Base-by-base conservation (phyloP, 2,888 invertebrate genomes). In the Phalera bucephala region DNA sequence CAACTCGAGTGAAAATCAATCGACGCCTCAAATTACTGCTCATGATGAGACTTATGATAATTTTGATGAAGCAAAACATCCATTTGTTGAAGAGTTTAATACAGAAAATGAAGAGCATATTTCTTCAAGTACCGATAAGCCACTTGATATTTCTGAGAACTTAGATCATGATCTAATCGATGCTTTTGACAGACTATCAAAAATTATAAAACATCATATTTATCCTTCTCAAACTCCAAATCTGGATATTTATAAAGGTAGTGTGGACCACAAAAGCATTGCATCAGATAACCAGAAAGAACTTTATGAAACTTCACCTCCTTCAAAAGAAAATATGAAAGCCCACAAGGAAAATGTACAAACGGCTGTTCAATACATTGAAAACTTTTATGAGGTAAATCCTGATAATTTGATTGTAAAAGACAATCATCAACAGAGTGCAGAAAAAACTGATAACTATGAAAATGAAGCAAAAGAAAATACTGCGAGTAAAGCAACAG, bases 161-260 rank as follows among this genome's bases (percentile, higher is more conserved):
- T 19, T 29, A 19, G 50, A 60, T 17, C 51, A 64, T 33, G 58
- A 66, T 37, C 45, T 72, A 27, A 47, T 46, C 20, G 60, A 74
- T 26, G 60, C 66, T 7, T 74, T 74, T 43, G 60, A 75, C 17
- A 58, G 68, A 45, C 37, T 78, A 30, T 55, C 65, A 7, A 69
- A 76, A 40, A 74, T 73, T 30, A 57, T 73, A 20, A 66, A 67
- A 52, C 44, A 61, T 19, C 70, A 72, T 20, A 66, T 75, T 3
- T 72, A 79, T 49, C 74, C 79, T 14, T 66, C 64, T 6, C 56
- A 68, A 14, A 56, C 41, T 20, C 67, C 65, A 31, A 54, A 61
- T 46, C 40, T 68, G 5, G 55, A 51, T 29, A 36, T 50, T 20
- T 67, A 62, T 32, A 67, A 64, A 53, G 33, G 14, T 9, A 29